These are phyloP conservation scores for Anguilla anguilla DNA, from an alignment of 2,797 vertebrate species.

Conservation along the genomic window DNA sequence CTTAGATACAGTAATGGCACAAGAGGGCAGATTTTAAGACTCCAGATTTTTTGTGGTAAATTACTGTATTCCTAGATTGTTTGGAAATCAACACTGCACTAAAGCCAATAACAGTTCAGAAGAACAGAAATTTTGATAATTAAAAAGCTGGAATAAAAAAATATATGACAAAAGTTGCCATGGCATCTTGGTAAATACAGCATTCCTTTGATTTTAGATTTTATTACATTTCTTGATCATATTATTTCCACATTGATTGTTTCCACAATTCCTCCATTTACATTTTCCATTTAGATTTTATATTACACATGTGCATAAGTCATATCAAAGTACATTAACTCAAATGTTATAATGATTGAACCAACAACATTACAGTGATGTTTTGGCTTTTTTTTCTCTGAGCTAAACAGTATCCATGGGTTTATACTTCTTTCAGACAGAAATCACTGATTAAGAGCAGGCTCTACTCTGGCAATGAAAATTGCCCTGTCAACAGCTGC, in stretches of 20 bases:
- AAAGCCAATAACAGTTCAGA: constrained; percentile 55
- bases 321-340: not conserved
- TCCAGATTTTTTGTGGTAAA: constrained; percentile 23
- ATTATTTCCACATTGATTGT: not conserved
- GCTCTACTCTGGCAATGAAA: constrained; percentile 7
- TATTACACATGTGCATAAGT: not conserved
- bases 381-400: not conserved
- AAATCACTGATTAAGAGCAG: not conserved
- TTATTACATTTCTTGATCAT: constrained; percentile 1
- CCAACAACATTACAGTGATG: not conserved
- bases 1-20: constrained; percentile 23
- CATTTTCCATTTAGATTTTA: not conserved
- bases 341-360: not conserved
- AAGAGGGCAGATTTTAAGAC: constrained; percentile 29
- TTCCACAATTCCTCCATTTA: not conserved
- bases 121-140: not conserved
- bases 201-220: constrained; percentile 6
- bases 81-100: constrained; percentile 63
- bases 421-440: constrained; percentile 19
- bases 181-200: constrained; percentile 69
- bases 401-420: not conserved
- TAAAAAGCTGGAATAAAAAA: constrained; percentile 44
- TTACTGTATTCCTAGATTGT: not conserved
- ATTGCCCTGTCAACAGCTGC: constrained; percentile 68
- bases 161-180: constrained; percentile 71